Base-by-base conservation (phyloP, 2,888 invertebrate species). In the Drosophila affinis region DNA sequence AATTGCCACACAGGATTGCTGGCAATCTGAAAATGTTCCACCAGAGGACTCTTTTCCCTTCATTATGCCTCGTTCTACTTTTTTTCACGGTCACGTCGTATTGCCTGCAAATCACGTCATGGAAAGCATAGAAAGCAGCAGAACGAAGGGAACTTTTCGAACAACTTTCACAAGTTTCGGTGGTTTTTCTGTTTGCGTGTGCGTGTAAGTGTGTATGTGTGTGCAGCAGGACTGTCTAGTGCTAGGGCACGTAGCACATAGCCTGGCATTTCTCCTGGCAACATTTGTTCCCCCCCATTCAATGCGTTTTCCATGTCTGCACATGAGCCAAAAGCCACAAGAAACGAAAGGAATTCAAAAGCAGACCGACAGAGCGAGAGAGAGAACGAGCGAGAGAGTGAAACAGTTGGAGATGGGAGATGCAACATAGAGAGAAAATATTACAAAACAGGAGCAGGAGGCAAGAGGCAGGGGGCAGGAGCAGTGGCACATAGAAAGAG, bases 81-180 rank as follows among this genome's bases (percentile, higher is more conserved):
- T 45, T 78, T 83, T 82, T 81, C 84, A 81, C 64, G 87, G 87
- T 72, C 82, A 82, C 81, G 84, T 83, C 76, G 68, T 67, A 64
- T 57, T 74, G 62, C 60, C 77, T 74, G 77, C 79, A 86, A 82
- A 83, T 86, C 84, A 77, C 84, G 79, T 83, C 79, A 77, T 54
- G 58, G 55, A 53, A 59, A 58, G 62, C 48, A 52, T 51, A 53
- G 39, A 45, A 68, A 60, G 62, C 46, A 39, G 21, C 21, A n/a
- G 18, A 32, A 24, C 27, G 55, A 78, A 78, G n/a, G 3, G 6
- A 39, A 39, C 39, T 67, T 68, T 65, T 55, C 49, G 47, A 54
- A 62, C 59, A 81, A 79, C 62, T 82, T 78, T 69, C 56, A 60
- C 55, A 73, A 75, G 70, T 71, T 68, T 72, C 53, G 21, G 27